Percentiles rank a stretch among this genome's conserved stretches.
Evolutionary conservation across 2,113 vertebrate genomes (phyloP).

Genomic region (Maylandia zebra): DNA sequence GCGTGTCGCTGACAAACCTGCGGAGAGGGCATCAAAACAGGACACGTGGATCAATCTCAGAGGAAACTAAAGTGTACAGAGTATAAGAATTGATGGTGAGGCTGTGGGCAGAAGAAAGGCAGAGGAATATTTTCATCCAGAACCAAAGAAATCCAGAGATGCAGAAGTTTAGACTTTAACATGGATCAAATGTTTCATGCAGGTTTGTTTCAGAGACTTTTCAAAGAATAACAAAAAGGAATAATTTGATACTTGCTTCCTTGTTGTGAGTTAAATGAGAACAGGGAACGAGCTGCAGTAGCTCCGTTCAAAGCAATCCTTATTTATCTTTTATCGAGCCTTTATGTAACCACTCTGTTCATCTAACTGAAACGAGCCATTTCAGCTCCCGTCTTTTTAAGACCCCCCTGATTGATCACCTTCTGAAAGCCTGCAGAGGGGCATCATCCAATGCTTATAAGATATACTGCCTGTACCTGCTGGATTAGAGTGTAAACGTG

Average conservation of each 20-base stretch:
- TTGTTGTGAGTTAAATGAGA: not conserved
- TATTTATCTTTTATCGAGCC: not conserved
- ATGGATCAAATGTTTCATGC: not conserved
- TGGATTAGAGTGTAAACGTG: not conserved
- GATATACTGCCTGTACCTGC: not conserved
- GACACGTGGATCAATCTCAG: not conserved
- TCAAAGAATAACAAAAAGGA: not conserved
- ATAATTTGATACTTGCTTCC: not conserved
- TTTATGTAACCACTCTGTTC: not conserved
- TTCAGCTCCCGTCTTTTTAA: not conserved
- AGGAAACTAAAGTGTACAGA: not conserved
- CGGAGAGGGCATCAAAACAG: not conserved
- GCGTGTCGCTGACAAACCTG: constrained; percentile 87
- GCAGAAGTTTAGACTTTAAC: not conserved
- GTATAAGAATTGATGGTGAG: not conserved
- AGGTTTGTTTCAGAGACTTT: not conserved
- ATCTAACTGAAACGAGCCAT: not conserved
- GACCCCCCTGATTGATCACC: not conserved
- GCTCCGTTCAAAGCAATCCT: not conserved
- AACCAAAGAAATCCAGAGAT: not conserved
- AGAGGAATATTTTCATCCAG: not conserved
- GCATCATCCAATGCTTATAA: not conserved
- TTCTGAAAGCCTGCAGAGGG: not conserved
- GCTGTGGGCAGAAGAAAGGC: not conserved
- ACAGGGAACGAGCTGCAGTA: not conserved